Conservation (phyloP, 2,888 invertebrate genomes). For the Nemotelus nigrinus region DNA sequence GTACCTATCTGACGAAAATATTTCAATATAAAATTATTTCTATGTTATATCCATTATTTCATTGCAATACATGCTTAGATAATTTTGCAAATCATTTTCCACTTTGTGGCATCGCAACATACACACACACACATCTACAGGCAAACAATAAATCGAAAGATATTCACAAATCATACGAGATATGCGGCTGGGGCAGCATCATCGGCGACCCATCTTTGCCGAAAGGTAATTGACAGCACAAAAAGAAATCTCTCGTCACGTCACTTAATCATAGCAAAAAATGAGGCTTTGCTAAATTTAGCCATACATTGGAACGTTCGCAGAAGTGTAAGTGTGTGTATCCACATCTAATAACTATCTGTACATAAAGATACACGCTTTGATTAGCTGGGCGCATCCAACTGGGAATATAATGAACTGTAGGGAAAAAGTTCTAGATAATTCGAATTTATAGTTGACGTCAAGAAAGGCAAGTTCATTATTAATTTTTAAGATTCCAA, state of each 20-base stretch:
- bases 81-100: conserved; percentile 41
- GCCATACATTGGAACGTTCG: not conserved
- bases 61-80: conserved; percentile 14
- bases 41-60: not conserved
- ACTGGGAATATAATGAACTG: not conserved
- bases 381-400: not conserved
- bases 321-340: not conserved
- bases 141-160: conserved; percentile 21
- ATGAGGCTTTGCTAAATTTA: conserved; percentile 27
- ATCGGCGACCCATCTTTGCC: conserved; percentile 6
- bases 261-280: conserved; percentile 22
- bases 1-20: no score
- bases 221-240: conserved; percentile 41
- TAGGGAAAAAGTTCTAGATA: not conserved
- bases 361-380: not conserved
- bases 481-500: not conserved
- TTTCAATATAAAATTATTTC: no score
- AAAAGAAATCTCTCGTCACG: conserved; percentile 15
- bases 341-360: not conserved
- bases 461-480: not conserved
- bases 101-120: conserved; percentile 7
- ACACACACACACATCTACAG: not conserved
- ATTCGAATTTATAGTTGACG: not conserved
- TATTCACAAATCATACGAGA: conserved; percentile 6
- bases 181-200: conserved; percentile 12